Percentiles rank a stretch among this genome's conserved stretches.
Evolutionary conservation across 2,113 vertebrate genomes (phyloP).

Genomic region (Spea bombifrons): DNA sequence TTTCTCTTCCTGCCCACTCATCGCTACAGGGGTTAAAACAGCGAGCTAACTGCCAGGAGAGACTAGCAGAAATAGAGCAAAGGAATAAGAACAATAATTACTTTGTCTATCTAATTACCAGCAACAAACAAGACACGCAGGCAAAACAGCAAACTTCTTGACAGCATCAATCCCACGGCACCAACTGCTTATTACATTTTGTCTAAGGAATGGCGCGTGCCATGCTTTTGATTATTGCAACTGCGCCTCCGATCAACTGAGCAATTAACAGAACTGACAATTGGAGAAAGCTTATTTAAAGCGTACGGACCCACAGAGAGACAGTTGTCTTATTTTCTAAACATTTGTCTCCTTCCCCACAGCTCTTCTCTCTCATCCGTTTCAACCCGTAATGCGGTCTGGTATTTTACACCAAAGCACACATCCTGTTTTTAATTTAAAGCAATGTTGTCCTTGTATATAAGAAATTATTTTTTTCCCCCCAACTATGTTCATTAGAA

Average conservation of each 20-base stretch:
- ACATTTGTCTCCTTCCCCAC: conserved; percentile 35
- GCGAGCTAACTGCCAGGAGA: conserved; percentile 37
- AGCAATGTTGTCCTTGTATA: neutral
- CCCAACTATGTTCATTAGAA: no score
- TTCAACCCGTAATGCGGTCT: neutral
- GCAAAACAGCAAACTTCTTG: conserved; percentile 54
- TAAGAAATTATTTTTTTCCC: neutral
- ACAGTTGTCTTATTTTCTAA: conserved; percentile 30
- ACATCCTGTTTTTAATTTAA: neutral
- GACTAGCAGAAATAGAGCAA: conserved; percentile 47
- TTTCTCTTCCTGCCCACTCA: neutral
- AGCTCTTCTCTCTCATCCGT: conserved; percentile 19
- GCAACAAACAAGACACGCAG: conserved; percentile 59
- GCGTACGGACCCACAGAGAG: conserved; percentile 45
- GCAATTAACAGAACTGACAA: conserved; percentile 76
- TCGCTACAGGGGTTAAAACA: conserved; percentile 35
- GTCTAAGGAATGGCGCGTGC: conserved; percentile 76
- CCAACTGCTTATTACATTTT: conserved; percentile 79
- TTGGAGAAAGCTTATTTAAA: conserved; percentile 48
- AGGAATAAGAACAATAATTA: conserved; percentile 49
- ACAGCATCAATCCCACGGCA: conserved; percentile 53
- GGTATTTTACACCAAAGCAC: neutral
- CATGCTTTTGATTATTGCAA: conserved; percentile 81
- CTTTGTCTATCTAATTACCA: conserved; percentile 54
- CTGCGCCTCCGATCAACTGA: conserved; percentile 79